These are phyloP conservation scores for Pediacus dermestoides DNA, from an alignment of 2,888 invertebrate genomes.

Conservation along the genomic window DNA sequence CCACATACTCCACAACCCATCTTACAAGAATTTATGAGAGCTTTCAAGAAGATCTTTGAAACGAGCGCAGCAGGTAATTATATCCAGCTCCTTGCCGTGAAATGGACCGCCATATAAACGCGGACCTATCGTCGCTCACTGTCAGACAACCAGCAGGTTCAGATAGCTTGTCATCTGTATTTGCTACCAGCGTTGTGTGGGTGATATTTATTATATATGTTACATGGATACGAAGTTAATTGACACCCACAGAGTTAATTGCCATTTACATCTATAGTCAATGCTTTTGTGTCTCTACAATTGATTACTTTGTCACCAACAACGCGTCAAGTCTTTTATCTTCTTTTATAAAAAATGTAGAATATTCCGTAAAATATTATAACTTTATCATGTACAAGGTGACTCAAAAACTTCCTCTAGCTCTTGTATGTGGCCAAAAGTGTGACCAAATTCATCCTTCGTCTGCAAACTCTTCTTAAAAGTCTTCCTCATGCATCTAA, in stretches of 20 bases:
- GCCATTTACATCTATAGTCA: conserved; percentile 17
- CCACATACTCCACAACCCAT: conserved; percentile 3
- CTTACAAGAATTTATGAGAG: conserved; percentile 4
- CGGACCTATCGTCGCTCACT: conserved; percentile 29
- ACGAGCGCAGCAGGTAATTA: conserved; percentile 38
- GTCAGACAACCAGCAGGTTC: conserved; percentile 20
- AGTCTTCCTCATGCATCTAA: too few relatives aligned
- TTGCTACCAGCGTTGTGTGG: conserved; percentile 20
- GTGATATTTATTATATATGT: conserved; percentile 23
- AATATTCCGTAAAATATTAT: too few relatives aligned
- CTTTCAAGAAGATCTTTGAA: conserved; percentile 19
- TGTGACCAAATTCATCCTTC: too few relatives aligned
- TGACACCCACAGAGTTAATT: conserved; percentile 24
- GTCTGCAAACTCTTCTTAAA: too few relatives aligned
- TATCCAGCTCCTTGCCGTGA: conserved; percentile 36
- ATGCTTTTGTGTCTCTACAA: too few relatives aligned
- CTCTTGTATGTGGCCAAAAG: too few relatives aligned
- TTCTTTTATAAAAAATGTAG: too few relatives aligned
- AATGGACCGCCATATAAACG: conserved; percentile 34
- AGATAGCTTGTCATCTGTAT: conserved; percentile 18
- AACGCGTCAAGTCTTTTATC: too few relatives aligned
- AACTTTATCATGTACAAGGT: too few relatives aligned
- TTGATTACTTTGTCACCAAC: too few relatives aligned
- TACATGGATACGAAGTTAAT: conserved; percentile 21
- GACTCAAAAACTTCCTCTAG: too few relatives aligned